These are phyloP conservation scores for Vulpes ferrilata DNA, from an alignment of 2,113 vertebrate genomes.

Conservation along the genomic window DNA sequence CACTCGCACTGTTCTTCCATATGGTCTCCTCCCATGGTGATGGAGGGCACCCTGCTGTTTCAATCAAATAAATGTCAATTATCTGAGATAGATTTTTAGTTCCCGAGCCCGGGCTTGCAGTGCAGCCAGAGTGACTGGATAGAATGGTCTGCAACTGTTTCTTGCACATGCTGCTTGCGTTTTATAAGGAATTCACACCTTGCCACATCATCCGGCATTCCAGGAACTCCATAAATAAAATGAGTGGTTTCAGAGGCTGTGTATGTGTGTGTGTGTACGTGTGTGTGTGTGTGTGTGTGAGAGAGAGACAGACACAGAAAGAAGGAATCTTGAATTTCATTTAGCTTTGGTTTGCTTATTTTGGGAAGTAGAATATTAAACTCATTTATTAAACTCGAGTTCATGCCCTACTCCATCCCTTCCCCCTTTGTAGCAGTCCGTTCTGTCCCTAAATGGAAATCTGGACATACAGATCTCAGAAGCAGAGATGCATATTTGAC, in stretches of 20 bases:
- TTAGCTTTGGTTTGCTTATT: constrained; percentile 43
- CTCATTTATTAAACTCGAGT: constrained; percentile 7
- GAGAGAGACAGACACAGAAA: background rate
- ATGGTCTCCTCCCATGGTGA: constrained; percentile 92
- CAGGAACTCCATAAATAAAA: constrained; percentile 70
- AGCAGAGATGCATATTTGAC: background rate
- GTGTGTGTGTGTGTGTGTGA: background rate
- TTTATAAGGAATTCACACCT: constrained; percentile 79
- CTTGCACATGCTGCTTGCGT: constrained; percentile 70
- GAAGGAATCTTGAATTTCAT: background rate
- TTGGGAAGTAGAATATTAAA: background rate
- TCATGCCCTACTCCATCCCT: background rate
- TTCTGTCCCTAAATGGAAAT: background rate
- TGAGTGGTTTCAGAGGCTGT: constrained; percentile 55
- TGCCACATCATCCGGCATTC: constrained; percentile 34
- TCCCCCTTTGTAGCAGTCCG: background rate
- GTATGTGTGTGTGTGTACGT: background rate
- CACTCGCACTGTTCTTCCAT: constrained; percentile 92
- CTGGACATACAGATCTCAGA: background rate
- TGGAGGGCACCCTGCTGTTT: constrained; percentile 93
- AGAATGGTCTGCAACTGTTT: constrained; percentile 82
- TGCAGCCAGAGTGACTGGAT: constrained; percentile 80
- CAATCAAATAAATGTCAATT: constrained; percentile 97
- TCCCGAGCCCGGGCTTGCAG: constrained; percentile 80
- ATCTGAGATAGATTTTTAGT: constrained; percentile 93